phyloP scores from a whole-genome alignment of 2,888 invertebrate genomes.

The Zootermopsis nevadensis region DNA sequence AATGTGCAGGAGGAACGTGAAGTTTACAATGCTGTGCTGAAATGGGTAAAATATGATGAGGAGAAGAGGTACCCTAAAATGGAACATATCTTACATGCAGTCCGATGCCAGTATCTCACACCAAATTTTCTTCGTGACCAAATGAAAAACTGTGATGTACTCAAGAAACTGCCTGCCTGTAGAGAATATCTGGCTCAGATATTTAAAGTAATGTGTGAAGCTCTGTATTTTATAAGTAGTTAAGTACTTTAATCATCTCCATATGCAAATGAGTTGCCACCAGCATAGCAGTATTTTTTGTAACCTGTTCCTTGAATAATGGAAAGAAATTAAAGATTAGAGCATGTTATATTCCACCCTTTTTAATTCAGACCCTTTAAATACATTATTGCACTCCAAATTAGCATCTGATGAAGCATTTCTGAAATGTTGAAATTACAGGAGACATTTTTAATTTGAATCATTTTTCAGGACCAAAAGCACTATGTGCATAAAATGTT shows the following conservation, averaged over 20 bases:
- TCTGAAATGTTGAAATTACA: no score
- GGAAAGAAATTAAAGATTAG: no score
- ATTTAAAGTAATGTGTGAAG: slow-evolving; percentile 72
- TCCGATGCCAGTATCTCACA: slow-evolving; percentile 91
- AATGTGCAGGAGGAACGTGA: slow-evolving; percentile 93
- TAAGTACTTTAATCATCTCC: neutral
- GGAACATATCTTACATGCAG: slow-evolving; percentile 88
- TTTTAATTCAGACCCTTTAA: no score
- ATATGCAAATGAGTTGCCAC: slow-evolving; percentile 19
- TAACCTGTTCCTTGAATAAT: no score
- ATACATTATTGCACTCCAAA: no score
- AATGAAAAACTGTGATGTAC: slow-evolving; percentile 88
- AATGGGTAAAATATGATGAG: slow-evolving; percentile 91
- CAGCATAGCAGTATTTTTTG: no score
- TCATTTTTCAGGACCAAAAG: no score
- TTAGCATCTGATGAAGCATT: no score
- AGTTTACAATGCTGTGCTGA: slow-evolving; percentile 90
- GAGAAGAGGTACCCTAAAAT: slow-evolving; percentile 85
- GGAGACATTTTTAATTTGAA: no score
- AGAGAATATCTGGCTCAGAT: slow-evolving; percentile 90
- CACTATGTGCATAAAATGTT: no score
- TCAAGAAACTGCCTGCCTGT: slow-evolving; percentile 89
- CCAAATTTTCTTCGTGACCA: slow-evolving; percentile 92
- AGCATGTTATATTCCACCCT: no score
- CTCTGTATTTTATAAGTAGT: no score